phyloP scores from a whole-genome alignment of 2,797 vertebrate species.

The Argya squamiceps region DNA sequence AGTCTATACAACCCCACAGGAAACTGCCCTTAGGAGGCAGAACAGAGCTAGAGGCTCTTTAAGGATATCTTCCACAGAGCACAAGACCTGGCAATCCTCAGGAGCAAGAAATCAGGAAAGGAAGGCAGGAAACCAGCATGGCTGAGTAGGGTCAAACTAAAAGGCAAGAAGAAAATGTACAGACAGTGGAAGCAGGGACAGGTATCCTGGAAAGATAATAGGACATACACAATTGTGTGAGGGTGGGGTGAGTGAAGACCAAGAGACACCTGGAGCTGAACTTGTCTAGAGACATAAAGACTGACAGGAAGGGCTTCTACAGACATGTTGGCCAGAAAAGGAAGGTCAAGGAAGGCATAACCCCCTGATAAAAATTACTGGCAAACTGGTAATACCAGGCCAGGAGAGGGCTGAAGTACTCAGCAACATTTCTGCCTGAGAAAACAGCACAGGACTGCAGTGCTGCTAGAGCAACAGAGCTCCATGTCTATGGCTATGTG shows the following conservation, averaged over 20 bases:
- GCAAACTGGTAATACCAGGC: background rate
- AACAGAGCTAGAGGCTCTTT: background rate
- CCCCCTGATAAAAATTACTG: background rate
- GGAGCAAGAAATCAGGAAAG: background rate
- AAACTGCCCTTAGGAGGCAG: background rate
- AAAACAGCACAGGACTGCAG: background rate
- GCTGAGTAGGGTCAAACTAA: background rate
- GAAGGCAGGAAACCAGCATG: background rate
- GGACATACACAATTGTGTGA: background rate
- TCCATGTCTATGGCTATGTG: accelerated
- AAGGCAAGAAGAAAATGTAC: background rate
- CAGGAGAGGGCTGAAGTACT: background rate
- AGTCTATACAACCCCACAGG: background rate
- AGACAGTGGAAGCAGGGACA: background rate
- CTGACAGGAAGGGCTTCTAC: background rate
- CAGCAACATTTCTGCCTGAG: background rate
- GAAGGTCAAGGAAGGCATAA: background rate
- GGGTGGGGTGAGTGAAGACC: background rate
- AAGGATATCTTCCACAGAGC: background rate
- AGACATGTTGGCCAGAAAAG: background rate
- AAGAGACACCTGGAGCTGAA: background rate
- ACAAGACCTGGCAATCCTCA: too few species aligned
- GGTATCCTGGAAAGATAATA: background rate
- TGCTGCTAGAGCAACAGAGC: background rate
- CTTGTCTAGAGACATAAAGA: background rate